phyloP scores from a whole-genome alignment of 2,797 vertebrate species.

The Pseudochirops cupreus region DNA sequence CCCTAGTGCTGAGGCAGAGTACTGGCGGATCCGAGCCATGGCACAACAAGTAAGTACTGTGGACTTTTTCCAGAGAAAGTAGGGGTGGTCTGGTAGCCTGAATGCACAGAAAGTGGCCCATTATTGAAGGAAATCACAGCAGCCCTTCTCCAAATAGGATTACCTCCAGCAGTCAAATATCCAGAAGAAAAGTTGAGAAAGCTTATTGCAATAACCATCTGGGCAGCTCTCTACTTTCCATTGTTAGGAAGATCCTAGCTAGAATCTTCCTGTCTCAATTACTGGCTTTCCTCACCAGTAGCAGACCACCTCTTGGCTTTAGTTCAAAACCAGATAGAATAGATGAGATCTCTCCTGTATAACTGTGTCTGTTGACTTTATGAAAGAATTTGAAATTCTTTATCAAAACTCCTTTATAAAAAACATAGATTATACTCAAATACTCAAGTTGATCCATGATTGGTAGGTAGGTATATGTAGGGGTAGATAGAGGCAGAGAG shows the following conservation, averaged over 20 bases:
- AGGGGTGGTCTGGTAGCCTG: not conserved
- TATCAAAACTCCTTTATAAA: not conserved
- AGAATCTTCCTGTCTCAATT: not conserved
- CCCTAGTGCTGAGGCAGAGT: conserved; percentile 95
- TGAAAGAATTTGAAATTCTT: not conserved
- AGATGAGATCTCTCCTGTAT: not conserved
- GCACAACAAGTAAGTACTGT: conserved; percentile 93
- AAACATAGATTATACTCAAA: not conserved
- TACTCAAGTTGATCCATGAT: not conserved
- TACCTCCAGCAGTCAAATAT: not conserved
- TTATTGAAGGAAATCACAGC: not conserved
- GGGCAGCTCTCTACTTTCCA: not conserved
- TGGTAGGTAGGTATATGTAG: not conserved
- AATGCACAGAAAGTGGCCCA: not conserved
- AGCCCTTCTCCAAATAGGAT: not conserved
- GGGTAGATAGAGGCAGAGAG: not conserved
- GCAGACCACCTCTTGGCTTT: not conserved
- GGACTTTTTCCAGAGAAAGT: not conserved
- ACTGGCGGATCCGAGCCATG: conserved; percentile 98
- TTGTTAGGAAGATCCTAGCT: not conserved
- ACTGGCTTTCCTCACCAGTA: not conserved
- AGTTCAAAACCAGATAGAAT: not conserved
- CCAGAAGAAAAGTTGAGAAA: not conserved
- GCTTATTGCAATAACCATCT: not conserved
- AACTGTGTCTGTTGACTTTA: not conserved